Conservation (phyloP, 2,797 vertebrate species). For the Oryzias dopingdopingensis region DNA sequence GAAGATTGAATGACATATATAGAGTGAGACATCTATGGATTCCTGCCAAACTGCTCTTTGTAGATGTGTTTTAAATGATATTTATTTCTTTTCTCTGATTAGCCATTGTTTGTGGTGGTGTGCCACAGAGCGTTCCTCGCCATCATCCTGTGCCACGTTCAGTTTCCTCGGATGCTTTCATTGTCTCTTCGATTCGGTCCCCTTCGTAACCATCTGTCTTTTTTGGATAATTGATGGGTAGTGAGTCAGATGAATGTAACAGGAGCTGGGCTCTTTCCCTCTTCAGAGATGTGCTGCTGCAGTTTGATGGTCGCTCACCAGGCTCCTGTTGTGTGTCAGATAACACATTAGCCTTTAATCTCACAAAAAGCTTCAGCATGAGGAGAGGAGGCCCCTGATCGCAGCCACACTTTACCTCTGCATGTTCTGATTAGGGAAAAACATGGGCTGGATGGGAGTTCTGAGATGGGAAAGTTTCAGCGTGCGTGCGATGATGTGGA, state of each 20-base stretch:
- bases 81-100: slow-evolving; percentile 27
- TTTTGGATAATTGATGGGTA: slow-evolving; percentile 43
- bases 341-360: slow-evolving; percentile 69
- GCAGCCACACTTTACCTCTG: slow-evolving; percentile 38
- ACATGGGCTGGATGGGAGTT: slow-evolving; percentile 9
- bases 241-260: slow-evolving; percentile 37
- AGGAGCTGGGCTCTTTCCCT: neutral
- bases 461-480: slow-evolving; percentile 23
- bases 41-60: neutral
- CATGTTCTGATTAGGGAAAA: slow-evolving; percentile 19
- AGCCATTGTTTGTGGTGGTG: slow-evolving; percentile 30
- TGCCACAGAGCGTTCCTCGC: slow-evolving; percentile 2
- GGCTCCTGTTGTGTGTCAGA: slow-evolving; percentile 63
- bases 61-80: slow-evolving; percentile 16
- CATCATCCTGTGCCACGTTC: slow-evolving; percentile 44
- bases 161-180: slow-evolving; percentile 50
- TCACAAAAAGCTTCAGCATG: slow-evolving; percentile 55
- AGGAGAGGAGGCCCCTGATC: slow-evolving; percentile 46
- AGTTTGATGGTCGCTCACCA: slow-evolving; percentile 38
- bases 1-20: slow-evolving; percentile 11
- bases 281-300: slow-evolving; percentile 22
- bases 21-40: neutral
- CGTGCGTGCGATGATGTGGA: slow-evolving; percentile 22
- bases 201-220: slow-evolving; percentile 46
- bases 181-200: slow-evolving; percentile 53